Evolutionary conservation across 2,888 invertebrate genomes (phyloP).

Genomic region (Phytoseiulus persimilis): DNA sequence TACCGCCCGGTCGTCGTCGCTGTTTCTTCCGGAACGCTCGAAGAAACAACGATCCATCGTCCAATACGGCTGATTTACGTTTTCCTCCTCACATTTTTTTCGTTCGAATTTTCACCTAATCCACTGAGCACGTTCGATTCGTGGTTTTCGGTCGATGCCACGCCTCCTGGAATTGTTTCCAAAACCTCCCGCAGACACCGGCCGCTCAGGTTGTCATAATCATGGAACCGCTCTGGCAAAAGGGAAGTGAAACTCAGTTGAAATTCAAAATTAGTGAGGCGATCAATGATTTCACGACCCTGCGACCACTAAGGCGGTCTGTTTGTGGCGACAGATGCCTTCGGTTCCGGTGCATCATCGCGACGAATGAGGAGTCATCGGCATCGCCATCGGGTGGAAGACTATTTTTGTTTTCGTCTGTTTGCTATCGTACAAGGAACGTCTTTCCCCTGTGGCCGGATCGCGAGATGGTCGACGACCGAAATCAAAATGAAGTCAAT

Average conservation of each 20-base stretch:
- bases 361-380: not conserved
- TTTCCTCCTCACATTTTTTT: not conserved
- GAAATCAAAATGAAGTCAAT: not conserved
- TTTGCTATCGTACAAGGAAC: not conserved
- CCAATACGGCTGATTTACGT: not conserved
- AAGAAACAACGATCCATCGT: not conserved
- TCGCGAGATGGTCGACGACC: not conserved
- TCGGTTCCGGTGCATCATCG: not conserved
- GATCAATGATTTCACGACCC: not conserved
- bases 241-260: not conserved
- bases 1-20: not conserved
- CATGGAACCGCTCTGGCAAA: too few species aligned
- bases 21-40: not conserved
- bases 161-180: too few species aligned
- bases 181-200: too few species aligned
- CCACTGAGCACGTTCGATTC: too few species aligned
- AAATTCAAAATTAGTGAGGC: not conserved
- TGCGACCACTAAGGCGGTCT: not conserved
- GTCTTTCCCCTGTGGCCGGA: not conserved
- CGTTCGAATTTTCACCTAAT: too few species aligned
- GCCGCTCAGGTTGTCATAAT: too few species aligned
- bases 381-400: not conserved
- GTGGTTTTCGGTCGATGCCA: too few species aligned
- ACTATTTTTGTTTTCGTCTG: not conserved
- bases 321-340: not conserved